Percentiles rank a stretch among this genome's conserved stretches.
phyloP scores from a whole-genome alignment of 2,113 vertebrate species.

The Leucosticte australis region DNA sequence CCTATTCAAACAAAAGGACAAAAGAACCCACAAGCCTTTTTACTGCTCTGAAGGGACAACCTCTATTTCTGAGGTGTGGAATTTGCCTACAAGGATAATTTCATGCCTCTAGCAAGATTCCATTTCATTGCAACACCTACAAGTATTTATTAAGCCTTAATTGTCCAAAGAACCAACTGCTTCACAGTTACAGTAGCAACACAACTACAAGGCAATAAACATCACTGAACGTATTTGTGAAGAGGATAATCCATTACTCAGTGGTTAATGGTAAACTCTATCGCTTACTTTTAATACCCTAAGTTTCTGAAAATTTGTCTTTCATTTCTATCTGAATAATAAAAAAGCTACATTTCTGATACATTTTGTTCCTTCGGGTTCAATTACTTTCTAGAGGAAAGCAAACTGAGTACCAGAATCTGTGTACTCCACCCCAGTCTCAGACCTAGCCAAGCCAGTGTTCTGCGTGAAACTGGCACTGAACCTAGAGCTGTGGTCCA shows the following conservation, averaged over 20 bases:
- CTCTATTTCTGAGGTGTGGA: neutral
- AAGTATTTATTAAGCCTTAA: neutral
- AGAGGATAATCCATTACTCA: neutral
- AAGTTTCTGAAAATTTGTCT: neutral
- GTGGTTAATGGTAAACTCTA: neutral
- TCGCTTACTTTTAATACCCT: neutral
- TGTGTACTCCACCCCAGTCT: neutral
- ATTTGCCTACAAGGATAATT: neutral
- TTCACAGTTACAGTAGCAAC: neutral
- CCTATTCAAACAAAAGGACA: neutral
- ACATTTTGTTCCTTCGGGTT: neutral
- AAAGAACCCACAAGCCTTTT: neutral
- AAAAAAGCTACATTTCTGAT: neutral
- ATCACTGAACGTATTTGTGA: neutral
- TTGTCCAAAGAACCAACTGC: neutral
- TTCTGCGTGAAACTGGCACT: neutral
- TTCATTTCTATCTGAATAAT: neutral
- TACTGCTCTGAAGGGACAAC: neutral
- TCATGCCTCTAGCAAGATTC: neutral
- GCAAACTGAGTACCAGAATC: neutral
- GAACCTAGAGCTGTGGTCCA: neutral
- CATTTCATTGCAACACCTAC: neutral
- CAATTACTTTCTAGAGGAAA: neutral
- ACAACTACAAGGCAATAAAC: neutral
- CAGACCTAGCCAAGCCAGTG: neutral